Evolutionary conservation across 2,888 invertebrate species (phyloP).

Genomic region (Drosophila glabriapex): DNA sequence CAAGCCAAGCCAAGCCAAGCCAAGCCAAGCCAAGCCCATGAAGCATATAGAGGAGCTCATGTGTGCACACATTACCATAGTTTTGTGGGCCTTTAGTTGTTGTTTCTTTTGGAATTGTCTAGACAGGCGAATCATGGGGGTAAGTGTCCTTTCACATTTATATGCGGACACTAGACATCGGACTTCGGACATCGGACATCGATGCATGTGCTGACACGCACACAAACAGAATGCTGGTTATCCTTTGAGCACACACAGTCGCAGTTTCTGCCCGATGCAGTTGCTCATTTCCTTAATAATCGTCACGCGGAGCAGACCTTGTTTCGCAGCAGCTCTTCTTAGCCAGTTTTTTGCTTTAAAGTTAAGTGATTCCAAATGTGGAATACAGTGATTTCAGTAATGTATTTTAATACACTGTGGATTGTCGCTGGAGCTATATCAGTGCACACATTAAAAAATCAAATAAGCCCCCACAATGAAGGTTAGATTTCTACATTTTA

Average conservation of each 20-base stretch:
- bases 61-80: conserved; percentile 53
- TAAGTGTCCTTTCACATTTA: conserved; percentile 59
- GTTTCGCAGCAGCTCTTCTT: conserved; percentile 10
- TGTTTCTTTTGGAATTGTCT: conserved; percentile 55
- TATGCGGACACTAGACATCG: conserved; percentile 24
- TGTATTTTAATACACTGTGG: conserved; percentile 26
- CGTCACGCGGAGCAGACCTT: conserved; percentile 46
- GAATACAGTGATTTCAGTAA: conserved; percentile 32
- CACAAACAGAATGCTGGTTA: conserved; percentile 55
- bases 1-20: conserved; percentile 3
- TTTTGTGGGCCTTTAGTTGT: conserved; percentile 11
- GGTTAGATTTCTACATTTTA: conserved; percentile 35
- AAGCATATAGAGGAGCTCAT: conserved; percentile 62
- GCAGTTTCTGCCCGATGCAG: conserved; percentile 42
- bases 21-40: conserved; percentile 50
- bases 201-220: conserved; percentile 59
- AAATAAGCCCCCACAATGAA: conserved; percentile 35
- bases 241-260: conserved; percentile 39
- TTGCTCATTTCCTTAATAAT: conserved; percentile 53
- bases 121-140: conserved; percentile 69
- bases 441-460: conserved; percentile 1
- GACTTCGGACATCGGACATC: conserved; percentile 30
- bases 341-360: background rate
- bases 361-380: conserved; percentile 18
- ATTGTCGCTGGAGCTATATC: conserved; percentile 12